These are phyloP conservation scores for Cheilosia soror DNA, from an alignment of 2,888 invertebrate genomes.

Conservation along the genomic window DNA sequence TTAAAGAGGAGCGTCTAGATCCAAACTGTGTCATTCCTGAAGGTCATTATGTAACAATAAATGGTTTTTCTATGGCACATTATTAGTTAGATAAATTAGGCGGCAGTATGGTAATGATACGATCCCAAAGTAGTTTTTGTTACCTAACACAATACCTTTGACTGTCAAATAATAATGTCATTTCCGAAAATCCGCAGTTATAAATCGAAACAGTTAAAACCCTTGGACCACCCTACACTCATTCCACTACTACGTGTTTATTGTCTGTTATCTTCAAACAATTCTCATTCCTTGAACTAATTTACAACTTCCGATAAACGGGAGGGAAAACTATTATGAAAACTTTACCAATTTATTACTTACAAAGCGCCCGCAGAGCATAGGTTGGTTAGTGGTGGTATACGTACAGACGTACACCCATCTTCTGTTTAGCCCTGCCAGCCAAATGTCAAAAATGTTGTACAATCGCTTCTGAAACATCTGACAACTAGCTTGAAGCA, in stretches of 20 bases:
- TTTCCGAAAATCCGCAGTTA: too few relatives aligned
- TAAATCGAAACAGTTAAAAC: not conserved
- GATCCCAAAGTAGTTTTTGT: too few relatives aligned
- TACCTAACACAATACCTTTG: too few relatives aligned
- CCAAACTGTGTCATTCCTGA: too few relatives aligned
- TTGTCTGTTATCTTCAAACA: slow-evolving; percentile 50
- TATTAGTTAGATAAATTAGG: too few relatives aligned
- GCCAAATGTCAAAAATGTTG: slow-evolving; percentile 63
- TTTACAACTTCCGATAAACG: slow-evolving; percentile 69
- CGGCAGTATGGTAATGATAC: too few relatives aligned
- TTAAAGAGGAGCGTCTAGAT: too few relatives aligned
- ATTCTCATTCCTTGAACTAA: slow-evolving; percentile 39
- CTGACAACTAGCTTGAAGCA: slow-evolving; percentile 60
- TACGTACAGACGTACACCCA: not conserved
- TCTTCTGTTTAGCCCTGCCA: slow-evolving; percentile 19
- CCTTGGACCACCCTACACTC: not conserved
- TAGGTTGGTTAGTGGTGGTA: not conserved
- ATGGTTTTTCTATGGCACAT: too few relatives aligned
- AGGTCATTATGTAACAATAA: too few relatives aligned
- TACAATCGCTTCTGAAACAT: slow-evolving; percentile 62
- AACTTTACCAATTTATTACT: slow-evolving; percentile 71
- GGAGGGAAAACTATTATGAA: slow-evolving; percentile 50
- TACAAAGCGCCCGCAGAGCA: slow-evolving; percentile 55
- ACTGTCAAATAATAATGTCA: too few relatives aligned
- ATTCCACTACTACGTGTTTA: slow-evolving; percentile 44